Percentiles rank a stretch among this genome's conserved stretches.
Conservation (phyloP, 2,888 invertebrate genomes). For the Heliconius charithonia region DNA sequence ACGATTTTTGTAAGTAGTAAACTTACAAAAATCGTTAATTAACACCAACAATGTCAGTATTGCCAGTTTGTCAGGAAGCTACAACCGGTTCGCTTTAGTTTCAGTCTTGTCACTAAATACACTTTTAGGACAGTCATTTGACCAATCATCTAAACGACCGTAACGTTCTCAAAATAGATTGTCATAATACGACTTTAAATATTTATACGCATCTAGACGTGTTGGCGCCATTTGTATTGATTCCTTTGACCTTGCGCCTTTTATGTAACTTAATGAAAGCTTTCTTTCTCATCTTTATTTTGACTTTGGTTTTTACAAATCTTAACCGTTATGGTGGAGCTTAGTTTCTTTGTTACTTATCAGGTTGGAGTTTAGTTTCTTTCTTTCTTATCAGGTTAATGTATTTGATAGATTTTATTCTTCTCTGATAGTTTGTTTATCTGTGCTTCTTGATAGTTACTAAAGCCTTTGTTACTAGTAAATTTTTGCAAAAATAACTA, state of each 20-base stretch:
- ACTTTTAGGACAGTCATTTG: not conserved
- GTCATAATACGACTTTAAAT: conserved; percentile 25
- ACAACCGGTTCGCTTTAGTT: too few relatives aligned
- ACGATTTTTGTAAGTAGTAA: too few relatives aligned
- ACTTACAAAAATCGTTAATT: not conserved
- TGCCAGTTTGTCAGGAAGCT: conserved; percentile 1
- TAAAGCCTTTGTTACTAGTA: not conserved
- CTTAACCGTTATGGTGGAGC: not conserved
- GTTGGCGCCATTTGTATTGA: conserved; percentile 71
- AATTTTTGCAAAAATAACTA: not conserved
- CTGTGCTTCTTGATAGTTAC: not conserved
- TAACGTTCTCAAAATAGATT: conserved; percentile 7
- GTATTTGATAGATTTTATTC: not conserved
- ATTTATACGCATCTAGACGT: conserved; percentile 55
- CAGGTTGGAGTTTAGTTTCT: not conserved
- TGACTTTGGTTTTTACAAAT: not conserved
- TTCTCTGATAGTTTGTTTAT: not conserved
- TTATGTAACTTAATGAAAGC: conserved; percentile 59
- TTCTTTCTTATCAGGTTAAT: not conserved
- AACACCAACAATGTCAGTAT: not conserved
- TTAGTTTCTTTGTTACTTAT: not conserved
- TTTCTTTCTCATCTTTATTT: conserved; percentile 32
- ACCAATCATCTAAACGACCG: not conserved
- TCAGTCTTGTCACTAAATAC: not conserved
- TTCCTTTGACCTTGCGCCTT: conserved; percentile 67